Conservation (phyloP, 2,888 invertebrate species). For the Timema cristinae region DNA sequence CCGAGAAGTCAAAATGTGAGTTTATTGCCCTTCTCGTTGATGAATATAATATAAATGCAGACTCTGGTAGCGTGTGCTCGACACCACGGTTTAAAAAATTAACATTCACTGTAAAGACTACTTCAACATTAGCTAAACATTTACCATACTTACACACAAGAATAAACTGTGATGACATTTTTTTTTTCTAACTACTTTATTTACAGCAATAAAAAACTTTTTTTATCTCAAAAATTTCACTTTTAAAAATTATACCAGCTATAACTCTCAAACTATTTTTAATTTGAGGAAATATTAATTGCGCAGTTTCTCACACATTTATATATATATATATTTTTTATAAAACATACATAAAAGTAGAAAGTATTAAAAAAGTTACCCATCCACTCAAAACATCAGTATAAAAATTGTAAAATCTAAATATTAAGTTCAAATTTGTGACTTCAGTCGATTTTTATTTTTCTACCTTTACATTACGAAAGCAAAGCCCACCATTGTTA, state of each 20-base stretch:
- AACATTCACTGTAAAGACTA: not conserved
- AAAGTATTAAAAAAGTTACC: not conserved
- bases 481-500: too few species aligned
- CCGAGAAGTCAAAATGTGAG: not conserved
- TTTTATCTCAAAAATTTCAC: not conserved
- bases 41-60: constrained; percentile 26
- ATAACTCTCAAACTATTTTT: not conserved
- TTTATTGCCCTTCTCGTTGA: not conserved
- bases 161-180: not conserved
- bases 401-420: not conserved
- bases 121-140: too few species aligned
- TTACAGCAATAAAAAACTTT: not conserved
- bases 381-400: not conserved
- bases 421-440: too few species aligned
- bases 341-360: constrained; percentile 2
- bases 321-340: not conserved
- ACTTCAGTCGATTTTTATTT: too few species aligned
- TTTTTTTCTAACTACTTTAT: not conserved
- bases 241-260: not conserved
- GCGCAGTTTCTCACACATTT: not conserved
- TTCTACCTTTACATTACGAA: too few species aligned
- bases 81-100: not conserved
- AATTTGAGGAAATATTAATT: too few species aligned
- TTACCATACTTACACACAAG: not conserved
- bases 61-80: constrained; percentile 22